phyloP scores from a whole-genome alignment of 1,140 invertebrate species.

The Drosophila bipectinata region DNA sequence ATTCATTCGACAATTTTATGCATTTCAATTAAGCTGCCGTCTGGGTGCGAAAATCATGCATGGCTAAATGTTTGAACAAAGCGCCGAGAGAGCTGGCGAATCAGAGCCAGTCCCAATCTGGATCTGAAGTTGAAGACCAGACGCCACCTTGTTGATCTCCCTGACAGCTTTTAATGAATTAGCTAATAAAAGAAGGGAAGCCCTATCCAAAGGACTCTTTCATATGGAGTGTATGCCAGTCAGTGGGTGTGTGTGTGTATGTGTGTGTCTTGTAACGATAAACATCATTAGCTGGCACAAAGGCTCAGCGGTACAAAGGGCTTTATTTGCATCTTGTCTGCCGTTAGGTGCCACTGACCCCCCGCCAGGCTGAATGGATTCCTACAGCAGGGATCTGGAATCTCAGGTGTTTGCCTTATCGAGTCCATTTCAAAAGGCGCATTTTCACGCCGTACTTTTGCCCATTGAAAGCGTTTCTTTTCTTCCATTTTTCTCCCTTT shows the following conservation, averaged over 20 bases:
- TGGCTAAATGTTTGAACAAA: constrained; percentile 64
- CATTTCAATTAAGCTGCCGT: constrained; percentile 75
- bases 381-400: constrained; percentile 1
- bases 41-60: constrained; percentile 50
- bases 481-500: constrained; percentile 15
- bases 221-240: constrained; percentile 21
- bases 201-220: constrained; percentile 22
- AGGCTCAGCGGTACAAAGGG: constrained; percentile 61
- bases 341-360: constrained; percentile 73
- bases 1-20: constrained; percentile 74
- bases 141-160: constrained; percentile 12
- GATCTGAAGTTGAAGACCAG: constrained; percentile 16
- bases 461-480: constrained; percentile 4
- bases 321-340: constrained; percentile 80
- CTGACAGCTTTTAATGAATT: constrained; percentile 73
- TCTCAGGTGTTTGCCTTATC: constrained; percentile 68
- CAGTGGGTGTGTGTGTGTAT: constrained; percentile 13
- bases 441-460: constrained; percentile 71
- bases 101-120: neutral
- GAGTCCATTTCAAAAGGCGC: constrained; percentile 71
- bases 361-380: constrained; percentile 5
- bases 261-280: constrained; percentile 64
- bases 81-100: constrained; percentile 1
- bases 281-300: constrained; percentile 75
- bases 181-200: constrained; percentile 65